These are phyloP conservation scores for Hirtodrosophila histrioides DNA, from an alignment of 2,888 invertebrate species.

Conservation along the genomic window DNA sequence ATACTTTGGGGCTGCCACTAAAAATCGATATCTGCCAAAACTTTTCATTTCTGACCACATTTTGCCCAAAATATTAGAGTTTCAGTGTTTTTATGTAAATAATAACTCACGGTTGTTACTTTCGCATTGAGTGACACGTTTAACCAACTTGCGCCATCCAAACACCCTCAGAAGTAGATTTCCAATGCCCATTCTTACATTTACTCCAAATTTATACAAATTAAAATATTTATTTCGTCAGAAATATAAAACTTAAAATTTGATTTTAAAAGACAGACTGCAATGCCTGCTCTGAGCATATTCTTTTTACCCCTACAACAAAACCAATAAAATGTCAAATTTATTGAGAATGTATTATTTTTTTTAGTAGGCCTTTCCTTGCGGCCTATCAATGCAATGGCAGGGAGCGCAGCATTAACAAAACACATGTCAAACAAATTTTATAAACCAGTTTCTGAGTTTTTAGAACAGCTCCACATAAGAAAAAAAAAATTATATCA, in stretches of 20 bases:
- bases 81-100: not conserved
- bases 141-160: slow-evolving; percentile 4
- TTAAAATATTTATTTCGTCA: not conserved
- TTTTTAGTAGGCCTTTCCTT: slow-evolving; percentile 4
- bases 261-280: too few species aligned
- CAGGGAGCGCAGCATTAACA: slow-evolving; percentile 65
- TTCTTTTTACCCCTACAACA: too few species aligned
- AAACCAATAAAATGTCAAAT: too few species aligned
- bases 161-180: slow-evolving; percentile 1
- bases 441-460: slow-evolving; percentile 32
- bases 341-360: too few species aligned
- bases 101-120: slow-evolving; percentile 14
- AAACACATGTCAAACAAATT: slow-evolving; percentile 11
- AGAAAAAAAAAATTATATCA: slow-evolving; percentile 13
- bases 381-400: slow-evolving; percentile 49
- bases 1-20: too few species aligned
- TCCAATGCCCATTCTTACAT: slow-evolving; percentile 6
- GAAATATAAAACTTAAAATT: slow-evolving; percentile 1
- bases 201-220: not conserved
- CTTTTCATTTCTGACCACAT: too few species aligned
- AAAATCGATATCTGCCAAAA: too few species aligned
- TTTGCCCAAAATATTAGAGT: too few species aligned
- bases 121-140: not conserved
- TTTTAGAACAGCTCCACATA: slow-evolving; percentile 22
- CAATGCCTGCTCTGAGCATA: too few species aligned